Percentiles rank a stretch among this genome's conserved stretches.
Evolutionary conservation across 2,888 invertebrate genomes (phyloP).

Genomic region (Stenchaetothrips biformis): DNA sequence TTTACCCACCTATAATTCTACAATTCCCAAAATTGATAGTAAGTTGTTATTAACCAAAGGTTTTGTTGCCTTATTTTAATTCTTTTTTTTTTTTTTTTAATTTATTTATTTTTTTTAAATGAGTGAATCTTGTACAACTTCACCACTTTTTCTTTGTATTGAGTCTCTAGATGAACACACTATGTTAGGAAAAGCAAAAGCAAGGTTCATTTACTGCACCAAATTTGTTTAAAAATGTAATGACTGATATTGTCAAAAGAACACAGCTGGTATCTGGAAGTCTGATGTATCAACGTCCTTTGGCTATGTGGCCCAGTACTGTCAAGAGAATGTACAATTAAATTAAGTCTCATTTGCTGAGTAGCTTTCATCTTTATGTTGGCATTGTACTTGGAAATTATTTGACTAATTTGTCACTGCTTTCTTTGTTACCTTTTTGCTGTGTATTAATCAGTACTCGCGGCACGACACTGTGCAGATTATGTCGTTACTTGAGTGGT

Average conservation of each 20-base stretch:
- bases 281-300: slow-evolving; percentile 12
- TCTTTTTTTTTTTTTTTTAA: too few relatives aligned
- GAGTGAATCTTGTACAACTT: too few relatives aligned
- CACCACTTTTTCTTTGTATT: too few relatives aligned
- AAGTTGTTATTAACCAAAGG: too few relatives aligned
- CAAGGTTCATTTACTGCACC: too few relatives aligned
- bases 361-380: background rate
- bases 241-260: slow-evolving; percentile 11
- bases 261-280: background rate
- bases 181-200: too few relatives aligned
- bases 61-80: too few relatives aligned
- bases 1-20: too few relatives aligned
- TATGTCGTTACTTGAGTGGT: background rate
- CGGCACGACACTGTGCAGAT: background rate
- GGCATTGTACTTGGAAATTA: background rate
- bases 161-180: too few relatives aligned
- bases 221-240: background rate
- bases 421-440: background rate
- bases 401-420: background rate
- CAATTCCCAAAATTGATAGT: too few relatives aligned
- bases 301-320: background rate
- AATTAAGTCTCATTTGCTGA: background rate
- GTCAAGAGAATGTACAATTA: slow-evolving; percentile 2
- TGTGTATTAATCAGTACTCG: background rate
- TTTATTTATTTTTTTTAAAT: too few relatives aligned